phyloP scores from a whole-genome alignment of 2,888 invertebrate genomes.

The Helleia helle region DNA sequence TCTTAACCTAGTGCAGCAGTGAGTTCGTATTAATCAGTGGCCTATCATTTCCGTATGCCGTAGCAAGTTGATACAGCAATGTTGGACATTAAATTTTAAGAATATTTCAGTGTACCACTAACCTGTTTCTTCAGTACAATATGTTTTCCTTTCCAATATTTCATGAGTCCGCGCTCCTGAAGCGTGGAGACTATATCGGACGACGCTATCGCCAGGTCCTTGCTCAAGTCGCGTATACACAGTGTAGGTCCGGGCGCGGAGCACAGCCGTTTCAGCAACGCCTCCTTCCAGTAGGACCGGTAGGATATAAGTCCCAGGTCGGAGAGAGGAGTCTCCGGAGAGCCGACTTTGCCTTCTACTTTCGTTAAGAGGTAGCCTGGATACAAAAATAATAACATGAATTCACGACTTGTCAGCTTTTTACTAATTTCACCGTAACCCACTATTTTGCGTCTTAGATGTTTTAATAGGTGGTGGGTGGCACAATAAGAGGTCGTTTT shows the following conservation, averaged over 20 bases:
- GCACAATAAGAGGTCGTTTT: no score
- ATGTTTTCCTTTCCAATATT: constrained; percentile 99
- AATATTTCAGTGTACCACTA: no score
- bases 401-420: no score
- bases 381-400: constrained; percentile 13
- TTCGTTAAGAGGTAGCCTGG: constrained; percentile 96
- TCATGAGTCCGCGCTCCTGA: constrained; percentile 97
- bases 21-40: no score
- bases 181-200: constrained; percentile 98
- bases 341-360: constrained; percentile 98
- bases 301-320: constrained; percentile 98
- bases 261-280: constrained; percentile 91
- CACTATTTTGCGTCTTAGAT: no score
- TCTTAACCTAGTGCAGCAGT: no score
- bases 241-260: constrained; percentile 91
- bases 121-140: constrained; percentile 96
- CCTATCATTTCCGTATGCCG: no score
- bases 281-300: constrained; percentile 99
- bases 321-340: constrained; percentile 98
- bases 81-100: no score
- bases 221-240: constrained; percentile 89
- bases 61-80: no score
- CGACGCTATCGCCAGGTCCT: constrained; percentile 96
- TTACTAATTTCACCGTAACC: no score
- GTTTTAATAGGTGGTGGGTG: no score